phyloP scores from a whole-genome alignment of 2,797 vertebrate genomes.

The Anguilla obscura region DNA sequence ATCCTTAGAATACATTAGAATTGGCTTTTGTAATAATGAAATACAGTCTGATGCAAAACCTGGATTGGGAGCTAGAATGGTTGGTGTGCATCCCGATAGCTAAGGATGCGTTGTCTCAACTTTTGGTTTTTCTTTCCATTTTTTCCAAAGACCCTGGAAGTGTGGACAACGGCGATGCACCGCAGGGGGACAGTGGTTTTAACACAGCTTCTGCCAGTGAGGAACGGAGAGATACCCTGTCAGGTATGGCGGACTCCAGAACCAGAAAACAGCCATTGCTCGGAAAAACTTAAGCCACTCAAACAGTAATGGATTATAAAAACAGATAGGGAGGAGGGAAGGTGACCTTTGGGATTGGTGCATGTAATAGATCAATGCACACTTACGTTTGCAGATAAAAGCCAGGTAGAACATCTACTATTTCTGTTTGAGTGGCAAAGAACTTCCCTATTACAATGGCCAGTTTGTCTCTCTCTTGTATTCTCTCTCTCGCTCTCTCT shows the following conservation, averaged over 20 bases:
- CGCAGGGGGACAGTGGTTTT: background rate
- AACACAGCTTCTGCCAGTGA: background rate
- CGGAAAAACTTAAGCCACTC: background rate
- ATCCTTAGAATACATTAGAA: no score
- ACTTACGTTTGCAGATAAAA: background rate
- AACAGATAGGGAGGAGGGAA: background rate
- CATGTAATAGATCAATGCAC: background rate
- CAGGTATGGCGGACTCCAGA: background rate
- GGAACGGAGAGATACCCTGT: background rate
- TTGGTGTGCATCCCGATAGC: background rate
- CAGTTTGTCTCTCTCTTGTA: background rate
- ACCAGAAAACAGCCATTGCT: background rate
- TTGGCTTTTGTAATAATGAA: background rate
- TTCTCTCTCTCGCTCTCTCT: background rate
- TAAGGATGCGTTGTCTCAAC: background rate
- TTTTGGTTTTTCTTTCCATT: background rate
- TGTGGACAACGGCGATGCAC: background rate
- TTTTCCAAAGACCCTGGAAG: background rate
- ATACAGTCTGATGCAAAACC: background rate
- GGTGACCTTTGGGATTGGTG: background rate
- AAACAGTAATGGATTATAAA: background rate
- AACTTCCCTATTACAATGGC: background rate
- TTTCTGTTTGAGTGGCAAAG: background rate
- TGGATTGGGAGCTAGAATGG: background rate
- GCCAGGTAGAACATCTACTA: background rate